phyloP scores from a whole-genome alignment of 64 coral and sea anemone genomes.

The Porites lutea region DNA sequence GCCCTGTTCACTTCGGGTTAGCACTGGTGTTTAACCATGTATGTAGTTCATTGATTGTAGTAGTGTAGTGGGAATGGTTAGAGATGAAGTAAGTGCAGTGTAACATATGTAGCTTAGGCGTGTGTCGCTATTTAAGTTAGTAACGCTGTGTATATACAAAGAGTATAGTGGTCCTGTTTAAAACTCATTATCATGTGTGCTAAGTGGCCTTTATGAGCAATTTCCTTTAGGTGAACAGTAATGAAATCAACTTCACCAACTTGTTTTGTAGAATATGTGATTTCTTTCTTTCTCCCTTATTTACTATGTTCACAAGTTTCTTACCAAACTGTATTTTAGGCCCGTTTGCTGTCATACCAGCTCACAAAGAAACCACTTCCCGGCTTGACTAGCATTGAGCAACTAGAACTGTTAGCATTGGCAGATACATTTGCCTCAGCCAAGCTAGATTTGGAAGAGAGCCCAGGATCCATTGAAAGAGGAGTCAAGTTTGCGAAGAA shows the following conservation, averaged over 20 bases:
- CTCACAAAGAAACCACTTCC: slow-evolving; percentile 92
- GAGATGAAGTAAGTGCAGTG: slow-evolving; percentile 48
- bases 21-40: neutral
- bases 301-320: neutral
- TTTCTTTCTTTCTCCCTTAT: neutral
- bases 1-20: neutral
- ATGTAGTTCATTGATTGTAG: neutral
- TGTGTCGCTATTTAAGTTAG: slow-evolving; percentile 74
- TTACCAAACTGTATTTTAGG: slow-evolving; percentile 7
- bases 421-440: slow-evolving; percentile 97
- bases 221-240: no score
- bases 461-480: slow-evolving; percentile 87
- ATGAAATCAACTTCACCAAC: no score
- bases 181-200: no score
- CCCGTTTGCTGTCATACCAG: slow-evolving; percentile 85
- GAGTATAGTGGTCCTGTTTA: no score
- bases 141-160: no score
- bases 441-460: slow-evolving; percentile 94
- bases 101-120: slow-evolving; percentile 47
- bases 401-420: slow-evolving; percentile 89
- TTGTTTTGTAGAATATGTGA: neutral
- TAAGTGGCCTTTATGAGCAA: no score
- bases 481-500: slow-evolving; percentile 96
- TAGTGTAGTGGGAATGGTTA: neutral
- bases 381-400: slow-evolving; percentile 93